These are phyloP conservation scores for Chydorus sphaericus DNA, from an alignment of 2,888 invertebrate genomes.

Conservation along the genomic window DNA sequence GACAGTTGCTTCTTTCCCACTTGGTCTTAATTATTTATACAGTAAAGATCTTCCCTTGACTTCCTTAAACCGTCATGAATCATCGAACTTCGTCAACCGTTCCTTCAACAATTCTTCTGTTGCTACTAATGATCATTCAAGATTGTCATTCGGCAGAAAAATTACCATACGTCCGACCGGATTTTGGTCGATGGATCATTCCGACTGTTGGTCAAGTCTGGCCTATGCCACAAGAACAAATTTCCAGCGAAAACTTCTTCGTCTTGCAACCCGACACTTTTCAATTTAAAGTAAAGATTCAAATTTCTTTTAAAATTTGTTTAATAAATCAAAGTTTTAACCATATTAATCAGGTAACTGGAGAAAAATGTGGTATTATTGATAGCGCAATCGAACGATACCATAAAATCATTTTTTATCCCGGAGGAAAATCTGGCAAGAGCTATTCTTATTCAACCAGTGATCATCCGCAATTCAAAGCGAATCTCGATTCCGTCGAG, in stretches of 20 bases:
- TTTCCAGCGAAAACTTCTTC: conserved; percentile 28
- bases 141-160: no score
- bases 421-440: conserved; percentile 10
- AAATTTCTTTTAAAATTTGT: background rate
- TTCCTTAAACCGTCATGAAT: no score
- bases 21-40: no score
- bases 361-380: conserved; percentile 39
- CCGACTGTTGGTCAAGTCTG: conserved; percentile 49
- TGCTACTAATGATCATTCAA: no score
- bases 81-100: no score
- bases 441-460: conserved; percentile 16
- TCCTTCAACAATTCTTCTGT: no score
- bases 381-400: conserved; percentile 40
- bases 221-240: conserved; percentile 44
- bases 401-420: conserved; percentile 19
- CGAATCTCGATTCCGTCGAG: conserved; percentile 35
- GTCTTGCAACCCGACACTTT: conserved; percentile 35
- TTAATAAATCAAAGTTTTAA: background rate
- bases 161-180: background rate
- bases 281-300: conserved; percentile 22
- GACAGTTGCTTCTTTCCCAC: no score
- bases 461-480: conserved; percentile 23
- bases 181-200: conserved; percentile 26
- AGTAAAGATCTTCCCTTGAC: no score
- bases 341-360: conserved; percentile 26